Evolutionary conservation across 2,888 invertebrate genomes (phyloP), one percentile per base, ranked within the genome.

Genomic region (Hemicrepidius hirtus): DNA sequence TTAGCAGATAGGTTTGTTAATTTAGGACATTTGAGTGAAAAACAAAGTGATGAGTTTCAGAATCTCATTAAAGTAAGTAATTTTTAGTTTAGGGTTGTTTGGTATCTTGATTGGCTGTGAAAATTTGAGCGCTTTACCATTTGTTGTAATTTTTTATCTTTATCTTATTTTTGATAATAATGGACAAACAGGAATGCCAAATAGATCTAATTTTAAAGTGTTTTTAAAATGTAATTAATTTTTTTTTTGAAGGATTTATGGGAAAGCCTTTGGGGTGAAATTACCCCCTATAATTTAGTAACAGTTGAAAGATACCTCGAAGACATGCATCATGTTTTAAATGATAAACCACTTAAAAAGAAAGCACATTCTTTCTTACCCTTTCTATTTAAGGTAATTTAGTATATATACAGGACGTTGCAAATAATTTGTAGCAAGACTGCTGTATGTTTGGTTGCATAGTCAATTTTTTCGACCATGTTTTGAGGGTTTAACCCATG

Each of bases 261-360:
- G 95, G 92, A 93, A 80, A 93, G 93, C 84, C 93, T 94, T 82
- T 95, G 94, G 92, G 95, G 95, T 3, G 93, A 92, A 78, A 90
- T 94, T 35, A 92, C 91, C 79, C 94, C 93, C 0, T 95, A 95
- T 85, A 95, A 95, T 89, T 89, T 93, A 81, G 92, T 95, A 5
- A 93, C 93, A 0, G 92, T 94, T 49, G 95, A 95, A 84, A 93
- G 94, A 84, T 95, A 95, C 81, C 84, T 96, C 18, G 91, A 92
- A 74, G 94, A 95, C 84, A 94, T 96, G 92, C 92, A 93, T 76
- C 95, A 94, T 84, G 93, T 94, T 59, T 87, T 95, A 41, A 94
- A 93, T 78, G 95, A 95, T 82, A 91, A 91, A 81, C 87, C 91
- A 49, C 87, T 94, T 66, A 92, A 92, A 84, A 92, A 91, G 84